Evolutionary conservation across 2,888 invertebrate genomes (phyloP).

Genomic region (Myopa testacea): DNA sequence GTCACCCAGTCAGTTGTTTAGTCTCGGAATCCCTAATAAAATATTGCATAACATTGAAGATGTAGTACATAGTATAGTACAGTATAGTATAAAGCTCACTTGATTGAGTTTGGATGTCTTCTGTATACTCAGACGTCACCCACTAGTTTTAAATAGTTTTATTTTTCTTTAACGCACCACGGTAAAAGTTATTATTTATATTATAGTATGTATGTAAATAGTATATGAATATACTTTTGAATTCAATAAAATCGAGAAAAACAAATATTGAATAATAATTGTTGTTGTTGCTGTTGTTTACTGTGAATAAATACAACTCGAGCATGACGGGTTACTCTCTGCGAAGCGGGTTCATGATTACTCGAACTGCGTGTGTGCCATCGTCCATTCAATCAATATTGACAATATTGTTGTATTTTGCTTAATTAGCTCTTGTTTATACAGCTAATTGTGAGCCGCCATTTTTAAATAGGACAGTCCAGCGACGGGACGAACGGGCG

Average conservation of each 20-base stretch:
- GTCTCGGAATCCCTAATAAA: no score
- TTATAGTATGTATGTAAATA: no score
- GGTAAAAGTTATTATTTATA: no score
- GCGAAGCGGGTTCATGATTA: conserved; percentile 1
- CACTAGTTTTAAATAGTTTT: no score
- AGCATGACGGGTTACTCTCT: not conserved
- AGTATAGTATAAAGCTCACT: no score
- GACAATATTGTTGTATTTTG: conserved; percentile 27
- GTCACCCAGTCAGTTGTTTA: no score
- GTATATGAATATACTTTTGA: not conserved
- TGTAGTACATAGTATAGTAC: no score
- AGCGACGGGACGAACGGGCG: not conserved
- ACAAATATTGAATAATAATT: no score
- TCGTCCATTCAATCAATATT: conserved; percentile 25
- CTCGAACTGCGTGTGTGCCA: not conserved
- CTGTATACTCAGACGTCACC: no score
- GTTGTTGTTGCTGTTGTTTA: not conserved
- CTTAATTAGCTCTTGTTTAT: conserved; percentile 39
- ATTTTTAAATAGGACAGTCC: not conserved
- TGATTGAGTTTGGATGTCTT: no score
- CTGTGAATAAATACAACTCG: not conserved
- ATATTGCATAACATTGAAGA: no score
- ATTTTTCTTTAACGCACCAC: no score
- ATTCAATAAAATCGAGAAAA: not conserved
- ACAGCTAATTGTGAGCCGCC: conserved; percentile 33